Evolutionary conservation across 2,888 invertebrate genomes (phyloP).

Genomic region (Stenurella melanura): DNA sequence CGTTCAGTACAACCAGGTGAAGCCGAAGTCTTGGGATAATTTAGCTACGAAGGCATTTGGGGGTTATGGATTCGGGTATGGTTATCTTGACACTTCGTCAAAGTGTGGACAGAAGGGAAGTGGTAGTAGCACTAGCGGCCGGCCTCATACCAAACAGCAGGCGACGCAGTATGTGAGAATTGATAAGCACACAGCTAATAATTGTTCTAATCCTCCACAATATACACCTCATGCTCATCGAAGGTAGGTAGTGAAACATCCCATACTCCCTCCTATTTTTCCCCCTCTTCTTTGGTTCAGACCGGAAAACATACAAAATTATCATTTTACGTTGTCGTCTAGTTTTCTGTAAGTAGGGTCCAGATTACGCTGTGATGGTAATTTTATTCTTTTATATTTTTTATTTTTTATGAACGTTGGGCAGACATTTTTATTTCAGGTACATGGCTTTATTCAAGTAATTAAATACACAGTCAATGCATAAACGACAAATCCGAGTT

Average conservation of each 20-base stretch:
- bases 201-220: constrained; percentile 60
- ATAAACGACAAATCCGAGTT: no score
- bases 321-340: no score
- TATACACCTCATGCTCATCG: constrained; percentile 74
- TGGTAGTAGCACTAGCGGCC: constrained; percentile 43
- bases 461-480: no score
- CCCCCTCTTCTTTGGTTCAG: no score
- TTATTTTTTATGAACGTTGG: no score
- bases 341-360: no score
- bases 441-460: no score
- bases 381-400: no score
- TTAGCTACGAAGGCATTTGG: constrained; percentile 89
- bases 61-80: constrained; percentile 91
- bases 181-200: constrained; percentile 58
- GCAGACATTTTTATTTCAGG: no score
- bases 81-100: constrained; percentile 81
- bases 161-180: constrained; percentile 64
- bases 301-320: no score
- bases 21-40: constrained; percentile 94
- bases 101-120: constrained; percentile 62
- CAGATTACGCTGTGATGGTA: no score
- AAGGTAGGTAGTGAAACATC: constrained; percentile 55
- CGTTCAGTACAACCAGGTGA: constrained; percentile 74
- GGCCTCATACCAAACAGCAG: constrained; percentile 57
- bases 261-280: no score